phyloP scores from a whole-genome alignment of 2,888 invertebrate species.

The Folsomia manolachei region DNA sequence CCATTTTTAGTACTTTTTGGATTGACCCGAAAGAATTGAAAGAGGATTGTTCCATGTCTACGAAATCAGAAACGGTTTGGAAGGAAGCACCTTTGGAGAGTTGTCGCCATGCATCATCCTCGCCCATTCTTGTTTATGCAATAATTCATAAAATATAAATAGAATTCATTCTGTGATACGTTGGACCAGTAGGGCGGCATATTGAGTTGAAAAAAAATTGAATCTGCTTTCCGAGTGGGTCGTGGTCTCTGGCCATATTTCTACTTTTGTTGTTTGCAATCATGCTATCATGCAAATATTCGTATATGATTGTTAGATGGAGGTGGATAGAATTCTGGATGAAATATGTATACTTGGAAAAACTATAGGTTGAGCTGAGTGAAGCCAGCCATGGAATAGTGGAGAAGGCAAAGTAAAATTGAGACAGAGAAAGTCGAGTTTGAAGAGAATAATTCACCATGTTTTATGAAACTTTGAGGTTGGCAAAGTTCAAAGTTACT shows the following conservation, averaged over 20 bases:
- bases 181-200: background rate
- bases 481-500: background rate
- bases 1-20: background rate
- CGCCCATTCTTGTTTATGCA: slow-evolving; percentile 3
- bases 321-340: no score
- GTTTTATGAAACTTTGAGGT: background rate
- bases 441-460: background rate
- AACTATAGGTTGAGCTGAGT: no score
- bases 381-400: background rate
- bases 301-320: no score
- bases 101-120: slow-evolving; percentile 17
- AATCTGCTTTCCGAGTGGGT: slow-evolving; percentile 9
- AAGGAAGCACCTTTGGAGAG: slow-evolving; percentile 16
- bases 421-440: background rate
- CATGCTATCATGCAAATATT: background rate
- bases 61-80: background rate
- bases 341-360: no score
- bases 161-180: background rate
- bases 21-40: background rate
- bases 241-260: slow-evolving; percentile 3
- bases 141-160: slow-evolving; percentile 19
- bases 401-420: background rate
- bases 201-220: slow-evolving; percentile 13
- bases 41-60: background rate
- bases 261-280: background rate